Base-by-base conservation (phyloP, 2,113 vertebrate genomes). In the Gorsachius goisagi region DNA sequence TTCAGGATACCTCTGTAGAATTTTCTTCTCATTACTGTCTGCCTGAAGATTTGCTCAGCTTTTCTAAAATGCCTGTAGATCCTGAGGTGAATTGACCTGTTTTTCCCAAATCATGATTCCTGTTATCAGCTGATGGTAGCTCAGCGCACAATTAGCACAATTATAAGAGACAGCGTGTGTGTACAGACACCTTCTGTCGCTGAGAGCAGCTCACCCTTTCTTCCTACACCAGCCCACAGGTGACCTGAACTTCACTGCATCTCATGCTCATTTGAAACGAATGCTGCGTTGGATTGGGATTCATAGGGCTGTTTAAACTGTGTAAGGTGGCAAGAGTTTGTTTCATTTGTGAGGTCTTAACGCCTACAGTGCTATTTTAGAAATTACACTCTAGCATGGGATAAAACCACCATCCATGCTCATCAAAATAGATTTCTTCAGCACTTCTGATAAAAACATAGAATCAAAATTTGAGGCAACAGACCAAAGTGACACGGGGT, bases 21-120 rank as follows among this genome's bases (percentile, higher is more conserved):
- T 55, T 47, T 88, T 47, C 32, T 86, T 88, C 23, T 58, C 60
- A 49, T 53, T 74, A 81, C 13, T 6, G 7, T 55, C 56, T 73
- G 33, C 22, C 55, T 67, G 39, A 77, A 91, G 68, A 74, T n/a
- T 37, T 1, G 1, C 80, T 72, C 52, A 63, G 72, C 39, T 89
- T 28, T 59, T 66, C 67, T 35, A 71, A 76, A 80, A 45, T 17
- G 44, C 35, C 58, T 71, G 39, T 47, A 66, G 50, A 76, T 77
- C 47, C 95, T 45, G 68, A 94, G 68, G 76, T 92, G 75, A 94
- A 81, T 2, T 80, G 79, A 88, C 64, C 76, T 81, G 83, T 22
- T 89, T 86, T 88, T 81, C 30, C 6, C 47, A 77, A 15, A 58
- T 89, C 60, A 52, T 6, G 13, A 73, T 23, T 78, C 19, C 80